These are phyloP conservation scores for Seison nebaliae DNA, from an alignment of 1,140 invertebrate genomes.

Conservation along the genomic window DNA sequence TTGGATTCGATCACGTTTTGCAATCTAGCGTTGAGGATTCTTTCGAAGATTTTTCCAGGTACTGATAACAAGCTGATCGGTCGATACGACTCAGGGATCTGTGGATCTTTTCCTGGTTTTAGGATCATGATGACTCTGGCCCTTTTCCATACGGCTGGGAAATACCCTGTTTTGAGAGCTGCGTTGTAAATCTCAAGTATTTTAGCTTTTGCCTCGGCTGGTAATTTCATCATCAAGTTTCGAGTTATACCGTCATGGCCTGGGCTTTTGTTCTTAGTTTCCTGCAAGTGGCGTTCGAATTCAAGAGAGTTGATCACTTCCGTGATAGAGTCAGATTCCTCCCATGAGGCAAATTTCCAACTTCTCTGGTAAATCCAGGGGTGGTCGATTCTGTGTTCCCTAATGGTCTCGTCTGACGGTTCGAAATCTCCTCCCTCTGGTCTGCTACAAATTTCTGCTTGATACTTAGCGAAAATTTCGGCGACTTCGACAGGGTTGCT, in stretches of 20 bases:
- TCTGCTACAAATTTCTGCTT: no score
- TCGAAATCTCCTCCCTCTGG: no score
- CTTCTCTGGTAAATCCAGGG: no score
- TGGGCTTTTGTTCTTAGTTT: constrained; percentile 1
- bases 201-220: not conserved
- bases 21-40: constrained; percentile 9
- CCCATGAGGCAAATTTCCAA: no score
- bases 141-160: constrained; percentile 13
- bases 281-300: no score
- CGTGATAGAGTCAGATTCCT: no score
- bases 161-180: constrained; percentile 3
- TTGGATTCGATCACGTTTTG: constrained; percentile 9
- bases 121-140: constrained; percentile 12
- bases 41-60: constrained; percentile 13
- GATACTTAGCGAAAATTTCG: no score
- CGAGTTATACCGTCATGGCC: constrained; percentile 7
- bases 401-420: no score
- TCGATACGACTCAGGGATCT: constrained; percentile 9
- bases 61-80: constrained; percentile 12
- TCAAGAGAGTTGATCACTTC: no score
- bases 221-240: constrained; percentile 8
- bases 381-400: no score
- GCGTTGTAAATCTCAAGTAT: not conserved
- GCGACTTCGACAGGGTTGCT: no score
- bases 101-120: constrained; percentile 13